Conservation (phyloP, 2,113 vertebrate species). For the Chrysochloris asiatica region DNA sequence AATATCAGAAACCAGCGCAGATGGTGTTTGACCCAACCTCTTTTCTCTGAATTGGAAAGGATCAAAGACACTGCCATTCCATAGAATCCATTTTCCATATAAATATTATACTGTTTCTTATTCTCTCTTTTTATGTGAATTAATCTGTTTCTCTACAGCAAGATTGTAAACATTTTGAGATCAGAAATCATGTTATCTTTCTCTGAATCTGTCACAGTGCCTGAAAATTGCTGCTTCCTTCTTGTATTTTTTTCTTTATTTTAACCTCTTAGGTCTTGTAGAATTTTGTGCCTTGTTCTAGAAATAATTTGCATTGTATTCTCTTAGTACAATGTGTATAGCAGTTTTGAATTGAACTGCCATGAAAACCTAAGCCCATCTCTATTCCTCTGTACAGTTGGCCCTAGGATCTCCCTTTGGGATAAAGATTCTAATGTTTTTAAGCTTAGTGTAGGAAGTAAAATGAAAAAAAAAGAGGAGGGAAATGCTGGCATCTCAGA, state of each 20-base stretch:
- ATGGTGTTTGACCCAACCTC: constrained; percentile 49
- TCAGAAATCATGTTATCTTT: constrained; percentile 3
- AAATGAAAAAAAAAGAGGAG: constrained; percentile 1
- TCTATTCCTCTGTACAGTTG: neutral
- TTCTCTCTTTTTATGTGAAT: constrained; percentile 33
- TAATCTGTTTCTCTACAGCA: constrained; percentile 39
- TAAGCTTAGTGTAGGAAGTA: neutral
- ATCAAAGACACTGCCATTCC: neutral
- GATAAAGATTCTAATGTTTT: constrained; percentile 3
- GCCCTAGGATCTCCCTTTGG: neutral
- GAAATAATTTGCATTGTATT: neutral
- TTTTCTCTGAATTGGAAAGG: constrained; percentile 32
- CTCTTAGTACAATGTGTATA: neutral
- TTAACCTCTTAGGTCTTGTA: constrained; percentile 7
- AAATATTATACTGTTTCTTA: constrained; percentile 24
- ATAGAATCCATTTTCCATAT: neutral
- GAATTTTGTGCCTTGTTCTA: constrained; percentile 1
- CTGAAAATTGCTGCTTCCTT: neutral
- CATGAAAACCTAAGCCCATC: constrained; percentile 19
- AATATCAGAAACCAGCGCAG: constrained; percentile 49
- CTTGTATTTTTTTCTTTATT: neutral
- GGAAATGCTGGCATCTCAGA: constrained; percentile 24
- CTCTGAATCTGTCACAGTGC: neutral
- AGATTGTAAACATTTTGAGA: constrained; percentile 43
- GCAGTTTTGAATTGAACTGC: constrained; percentile 36